A percentile compares a stretch with the other conserved stretches of the same genome.
phyloP scores from a whole-genome alignment of 2,113 vertebrate species.

The Syrrhaptes paradoxus region DNA sequence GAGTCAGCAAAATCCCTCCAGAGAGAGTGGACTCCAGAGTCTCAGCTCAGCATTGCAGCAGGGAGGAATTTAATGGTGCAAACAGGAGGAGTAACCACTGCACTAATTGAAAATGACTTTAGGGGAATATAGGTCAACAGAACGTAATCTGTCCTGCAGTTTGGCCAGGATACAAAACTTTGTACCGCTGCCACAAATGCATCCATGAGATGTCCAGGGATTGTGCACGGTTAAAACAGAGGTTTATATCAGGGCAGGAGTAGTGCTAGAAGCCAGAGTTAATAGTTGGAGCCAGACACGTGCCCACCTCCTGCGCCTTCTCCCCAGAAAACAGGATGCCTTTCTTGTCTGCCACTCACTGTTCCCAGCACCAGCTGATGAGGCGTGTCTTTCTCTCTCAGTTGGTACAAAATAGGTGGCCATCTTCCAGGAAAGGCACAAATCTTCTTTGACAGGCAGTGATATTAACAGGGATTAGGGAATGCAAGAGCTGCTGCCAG shows the following conservation, averaged over 20 bases:
- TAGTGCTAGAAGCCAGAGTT: neutral
- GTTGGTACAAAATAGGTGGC: neutral
- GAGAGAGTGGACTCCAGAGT: neutral
- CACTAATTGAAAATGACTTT: neutral
- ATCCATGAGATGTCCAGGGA: neutral
- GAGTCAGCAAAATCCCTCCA: neutral
- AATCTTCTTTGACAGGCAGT: constrained; percentile 60
- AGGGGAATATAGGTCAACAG: constrained; percentile 18
- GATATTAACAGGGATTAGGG: constrained; percentile 62
- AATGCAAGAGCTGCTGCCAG: neutral
- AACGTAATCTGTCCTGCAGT: neutral
- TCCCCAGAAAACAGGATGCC: constrained; percentile 20
- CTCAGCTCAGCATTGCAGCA: neutral
- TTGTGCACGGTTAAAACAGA: neutral
- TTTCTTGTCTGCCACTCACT: neutral
- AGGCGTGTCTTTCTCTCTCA: neutral
- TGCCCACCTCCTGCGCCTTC: neutral
- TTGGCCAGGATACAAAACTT: neutral
- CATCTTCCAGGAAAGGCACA: constrained; percentile 54
- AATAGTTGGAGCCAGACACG: neutral
- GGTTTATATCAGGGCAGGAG: neutral
- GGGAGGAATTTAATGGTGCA: neutral
- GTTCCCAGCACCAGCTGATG: constrained; percentile 2
- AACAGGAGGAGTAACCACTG: neutral
- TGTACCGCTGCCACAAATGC: neutral